Base-by-base conservation (phyloP, 2,797 vertebrate species). In the Ctenopoma kingsleyae region DNA sequence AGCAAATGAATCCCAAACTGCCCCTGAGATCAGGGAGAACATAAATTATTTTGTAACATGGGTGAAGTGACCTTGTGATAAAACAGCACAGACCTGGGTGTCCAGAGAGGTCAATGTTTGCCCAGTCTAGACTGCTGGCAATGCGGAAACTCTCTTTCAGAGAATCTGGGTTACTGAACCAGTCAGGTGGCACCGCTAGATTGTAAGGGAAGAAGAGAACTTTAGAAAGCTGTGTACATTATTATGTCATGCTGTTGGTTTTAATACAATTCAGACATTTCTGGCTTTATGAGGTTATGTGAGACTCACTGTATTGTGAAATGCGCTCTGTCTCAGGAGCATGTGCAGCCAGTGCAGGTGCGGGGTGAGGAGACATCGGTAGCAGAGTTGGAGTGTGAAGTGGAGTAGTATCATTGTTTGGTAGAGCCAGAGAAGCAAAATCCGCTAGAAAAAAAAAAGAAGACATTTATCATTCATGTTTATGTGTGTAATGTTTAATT, bases 121-220 rank as follows among this genome's bases (percentile, higher is more conserved):
- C 96, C 98, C 98, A 99, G 90, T 99, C 97, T 80, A 99, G 94
- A 77, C 87, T 94, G 88, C 95, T 97, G 83, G 97, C 98, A 75
- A 99, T 97, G 89, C 96, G 97, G 93, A 99, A 97, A 84, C 98
- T 99, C 92, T 99, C 96, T 91, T 97, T 99, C 85, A 99, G 91
- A 68, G 97, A 97, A 88, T 97, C 97, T 3, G 96, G 95, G 78
- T 88, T 97, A 81, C 94, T 97, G 94, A 97, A 96, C 97, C 97
- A 99, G 86, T 98, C 97, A 38, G 95, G 85, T 46, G 97, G 96
- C 81, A 99, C 94, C 0, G 92, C 97, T 99, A 7, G 20, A 68
- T 71, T 1, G 32, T 25, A 53, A 49, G 50, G 23, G 25, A 75
- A 57, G 43, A 66, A 56, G 47, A 35, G 32, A 9, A 76, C 80